These are phyloP conservation scores for Pogonomyrmex barbatus DNA, from an alignment of 1,140 invertebrate genomes.

Conservation along the genomic window DNA sequence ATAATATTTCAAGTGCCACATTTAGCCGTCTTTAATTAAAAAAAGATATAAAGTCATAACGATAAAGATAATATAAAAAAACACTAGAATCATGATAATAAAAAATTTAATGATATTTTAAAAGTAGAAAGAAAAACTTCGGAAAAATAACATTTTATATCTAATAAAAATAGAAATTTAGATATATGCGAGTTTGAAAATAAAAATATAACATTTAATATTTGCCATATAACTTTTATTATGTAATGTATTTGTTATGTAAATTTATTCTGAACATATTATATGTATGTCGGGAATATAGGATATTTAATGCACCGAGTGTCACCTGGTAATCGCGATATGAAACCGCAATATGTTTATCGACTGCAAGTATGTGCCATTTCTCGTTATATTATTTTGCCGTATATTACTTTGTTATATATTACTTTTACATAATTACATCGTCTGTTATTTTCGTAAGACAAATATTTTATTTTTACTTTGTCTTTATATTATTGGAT, in stretches of 20 bases:
- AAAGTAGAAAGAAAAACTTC: background rate
- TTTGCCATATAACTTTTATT: background rate
- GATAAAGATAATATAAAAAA: background rate
- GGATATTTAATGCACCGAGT: constrained; percentile 33
- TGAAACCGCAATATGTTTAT: constrained; percentile 31
- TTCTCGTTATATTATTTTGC: background rate
- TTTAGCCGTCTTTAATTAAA: background rate
- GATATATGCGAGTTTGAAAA: background rate
- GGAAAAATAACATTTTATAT: background rate
- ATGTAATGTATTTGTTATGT: background rate
- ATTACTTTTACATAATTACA: background rate
- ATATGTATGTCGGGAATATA: background rate
- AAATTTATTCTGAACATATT: background rate
- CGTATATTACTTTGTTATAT: background rate
- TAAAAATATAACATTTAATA: constrained; percentile 2
- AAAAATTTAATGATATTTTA: background rate
- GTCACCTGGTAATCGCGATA: constrained; percentile 46
- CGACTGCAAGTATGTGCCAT: constrained; percentile 25
- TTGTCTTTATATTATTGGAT: background rate
- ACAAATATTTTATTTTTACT: background rate
- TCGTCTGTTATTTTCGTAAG: background rate
- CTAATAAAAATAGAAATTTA: background rate
- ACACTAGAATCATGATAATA: background rate
- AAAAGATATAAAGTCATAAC: background rate
- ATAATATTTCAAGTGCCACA: background rate